Base-by-base conservation (phyloP, 2,888 invertebrate genomes). In the Caenorhabditis auriculariae region DNA sequence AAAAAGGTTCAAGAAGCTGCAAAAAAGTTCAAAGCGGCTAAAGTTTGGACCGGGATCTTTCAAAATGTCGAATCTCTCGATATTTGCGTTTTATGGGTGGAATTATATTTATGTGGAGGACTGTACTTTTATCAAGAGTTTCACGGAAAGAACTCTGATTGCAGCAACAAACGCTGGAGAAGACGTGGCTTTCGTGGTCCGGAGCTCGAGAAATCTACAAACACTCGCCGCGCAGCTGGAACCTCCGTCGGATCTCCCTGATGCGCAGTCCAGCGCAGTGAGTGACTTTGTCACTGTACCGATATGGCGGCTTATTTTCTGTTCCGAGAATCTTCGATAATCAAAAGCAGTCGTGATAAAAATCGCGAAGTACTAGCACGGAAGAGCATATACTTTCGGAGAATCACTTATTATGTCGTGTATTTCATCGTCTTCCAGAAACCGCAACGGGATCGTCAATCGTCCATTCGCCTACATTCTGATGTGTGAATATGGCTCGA, bases 191-290 rank as follows among this genome's bases (percentile, higher is more conserved):
- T 9, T 56, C 53, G 15, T 80, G 80, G 80, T 71, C 75, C 4
- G 80, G 80, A 12, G 80, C 80, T 3, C 58, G 76, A 12, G 77
- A 81, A 50, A 78, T 80, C 43, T 78, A 80, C 64, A 80, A 78
- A 48, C 74, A 75, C 53, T 77, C 79, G 21, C 80, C 80, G 12
- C 44, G 75, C 5, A 64, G 57, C 12, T 80, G 80, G 80, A 74
- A 76, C 27, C 54, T 80, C 37, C 56, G 76, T 12, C 54, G 74
- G 32, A 76, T 79, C 54, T 70, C 76, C 5, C 53, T 79, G 46
- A 72, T 70, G 55, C 60, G 76, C 17, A 60, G 70, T 53, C 60
- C 67, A 24, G 44, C 56, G 12, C 58, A 58, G 66, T 75, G 46
- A 58, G 60, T 43, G 28, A 32, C 17, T 42, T 6, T 32, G 29